phyloP scores from a whole-genome alignment of 2,113 vertebrate genomes.

The Anolis carolinensis region DNA sequence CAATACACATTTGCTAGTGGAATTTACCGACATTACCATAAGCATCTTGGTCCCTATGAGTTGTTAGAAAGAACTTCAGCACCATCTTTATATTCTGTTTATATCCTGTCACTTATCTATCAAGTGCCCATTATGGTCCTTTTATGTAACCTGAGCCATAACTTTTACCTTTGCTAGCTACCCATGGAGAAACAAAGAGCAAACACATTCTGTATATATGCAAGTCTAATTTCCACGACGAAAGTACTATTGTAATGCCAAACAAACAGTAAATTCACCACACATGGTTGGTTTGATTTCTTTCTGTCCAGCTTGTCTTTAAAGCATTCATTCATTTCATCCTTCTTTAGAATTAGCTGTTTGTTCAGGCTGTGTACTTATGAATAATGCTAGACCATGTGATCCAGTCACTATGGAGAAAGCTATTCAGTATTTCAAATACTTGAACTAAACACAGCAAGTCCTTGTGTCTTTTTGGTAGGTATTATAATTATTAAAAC shows the following conservation, averaged over 20 bases:
- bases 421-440: background rate
- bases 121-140: background rate
- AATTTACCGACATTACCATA: background rate
- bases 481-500: constrained; percentile 9
- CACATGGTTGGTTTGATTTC: constrained; percentile 15
- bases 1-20: background rate
- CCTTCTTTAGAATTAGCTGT: constrained; percentile 25
- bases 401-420: constrained; percentile 21
- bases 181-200: background rate
- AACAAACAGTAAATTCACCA: background rate
- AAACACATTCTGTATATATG: background rate
- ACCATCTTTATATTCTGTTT: background rate
- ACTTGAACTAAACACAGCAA: constrained; percentile 11
- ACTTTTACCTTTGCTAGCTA: background rate
- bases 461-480: background rate
- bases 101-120: background rate
- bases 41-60: background rate
- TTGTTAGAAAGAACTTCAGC: background rate
- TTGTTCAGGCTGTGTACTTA: background rate
- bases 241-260: background rate
- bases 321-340: background rate
- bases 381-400: constrained; percentile 4
- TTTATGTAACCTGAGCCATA: background rate
- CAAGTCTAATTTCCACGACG: background rate
- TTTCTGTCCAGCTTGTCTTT: constrained; percentile 7